Base-by-base conservation (phyloP, 1,140 invertebrate genomes). In the Pseudomyrmex flavicornis region DNA sequence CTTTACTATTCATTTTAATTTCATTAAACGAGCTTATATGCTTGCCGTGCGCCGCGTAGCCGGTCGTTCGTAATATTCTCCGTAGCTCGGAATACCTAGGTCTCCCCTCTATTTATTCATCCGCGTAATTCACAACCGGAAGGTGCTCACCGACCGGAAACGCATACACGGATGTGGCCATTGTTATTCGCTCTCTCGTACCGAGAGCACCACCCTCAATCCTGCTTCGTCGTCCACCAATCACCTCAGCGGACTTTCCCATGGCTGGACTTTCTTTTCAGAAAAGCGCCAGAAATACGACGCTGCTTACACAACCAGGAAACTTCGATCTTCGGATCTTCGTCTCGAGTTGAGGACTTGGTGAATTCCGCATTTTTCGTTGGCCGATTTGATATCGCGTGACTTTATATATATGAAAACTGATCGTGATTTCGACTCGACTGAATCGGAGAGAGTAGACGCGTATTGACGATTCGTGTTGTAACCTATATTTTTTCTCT, bases 61-160 rank as follows among this genome's bases (percentile, higher is more conserved):
- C 59, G 80, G 66, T 50, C 72, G 74, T 62, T 82, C 75, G 85
- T 90, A 89, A 90, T 90, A 89, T 90, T 89, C 88, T 89, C 88
- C 83, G 85, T 63, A 68, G 85, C 54, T 20, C 63, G 68, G 89
- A 85, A 73, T 75, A 50, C 68, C 85, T 86, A 82, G 84, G 85
- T 89, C 90, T 88, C 91, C 89, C 75, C 90, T 91, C 88, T 91
- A 93, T 93, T 94, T 94, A 93, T 94, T 94, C 93, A 93, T 79
- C 91, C 92, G 90, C 90, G 92, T 94, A 94, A 94, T 94, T 93
- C 93, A 93, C 90, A 92, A 93, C 92, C 91, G 93, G 93, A 94
- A 94, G 92, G 90, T 93, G 91, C 91, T 92, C 93, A 92, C 90
- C 90, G 87, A 91, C 92, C 93, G 93, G 93, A 94, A 93, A 93